These are phyloP conservation scores for Chromis chromis DNA, from an alignment of 2,797 vertebrate genomes.

Conservation along the genomic window DNA sequence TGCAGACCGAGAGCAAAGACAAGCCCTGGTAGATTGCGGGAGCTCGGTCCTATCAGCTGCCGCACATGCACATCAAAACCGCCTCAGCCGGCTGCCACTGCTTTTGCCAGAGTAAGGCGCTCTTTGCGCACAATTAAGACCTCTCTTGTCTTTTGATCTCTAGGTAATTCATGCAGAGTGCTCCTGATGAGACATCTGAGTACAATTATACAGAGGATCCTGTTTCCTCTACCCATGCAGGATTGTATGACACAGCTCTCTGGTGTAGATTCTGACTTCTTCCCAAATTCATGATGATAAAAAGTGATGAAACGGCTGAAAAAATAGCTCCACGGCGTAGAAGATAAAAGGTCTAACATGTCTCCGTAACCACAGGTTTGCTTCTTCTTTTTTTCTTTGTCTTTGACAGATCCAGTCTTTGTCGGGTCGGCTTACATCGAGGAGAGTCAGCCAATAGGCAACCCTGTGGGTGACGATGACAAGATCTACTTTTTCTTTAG, in stretches of 20 bases:
- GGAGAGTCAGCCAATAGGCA: constrained; percentile 87
- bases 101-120: constrained; percentile 30
- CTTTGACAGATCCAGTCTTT: constrained; percentile 89
- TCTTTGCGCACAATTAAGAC: constrained; percentile 63
- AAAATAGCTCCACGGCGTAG: neutral
- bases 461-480: constrained; percentile 87
- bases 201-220: constrained; percentile 53
- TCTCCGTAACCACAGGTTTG: constrained; percentile 17
- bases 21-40: constrained; percentile 36
- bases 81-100: constrained; percentile 40
- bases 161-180: constrained; percentile 59
- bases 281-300: constrained; percentile 9
- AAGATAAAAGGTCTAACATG: constrained; percentile 12
- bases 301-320: neutral
- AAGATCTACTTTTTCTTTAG: constrained; percentile 98
- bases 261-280: constrained; percentile 18
- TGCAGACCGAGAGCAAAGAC: constrained; percentile 50
- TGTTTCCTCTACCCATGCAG: constrained; percentile 24
- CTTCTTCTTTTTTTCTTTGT: constrained; percentile 13
- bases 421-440: constrained; percentile 91
- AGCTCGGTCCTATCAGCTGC: constrained; percentile 52
- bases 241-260: constrained; percentile 19
- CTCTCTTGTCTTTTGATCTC: constrained; percentile 69
- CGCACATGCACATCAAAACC: constrained; percentile 74
- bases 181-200: constrained; percentile 67